A percentile compares a stretch with the other conserved stretches of the same genome.
phyloP scores from a whole-genome alignment of 2,888 invertebrate species.

The Hyalella azteca region DNA sequence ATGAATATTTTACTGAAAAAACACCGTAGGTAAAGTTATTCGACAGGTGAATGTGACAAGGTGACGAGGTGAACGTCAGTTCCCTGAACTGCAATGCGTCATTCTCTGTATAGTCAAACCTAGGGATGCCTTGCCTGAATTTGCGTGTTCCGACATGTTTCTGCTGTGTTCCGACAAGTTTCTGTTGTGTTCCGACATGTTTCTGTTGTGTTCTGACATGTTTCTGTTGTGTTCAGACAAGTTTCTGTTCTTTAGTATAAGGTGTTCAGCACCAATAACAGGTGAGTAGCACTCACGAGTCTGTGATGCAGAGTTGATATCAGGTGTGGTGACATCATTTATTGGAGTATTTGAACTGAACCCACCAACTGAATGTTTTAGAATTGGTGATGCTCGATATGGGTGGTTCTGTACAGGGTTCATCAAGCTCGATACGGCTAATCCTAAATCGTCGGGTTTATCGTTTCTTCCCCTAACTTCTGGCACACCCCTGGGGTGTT shows the following conservation, averaged over 20 bases:
- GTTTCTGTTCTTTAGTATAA: too few relatives aligned
- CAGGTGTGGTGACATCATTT: not conserved
- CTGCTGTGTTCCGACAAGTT: too few relatives aligned
- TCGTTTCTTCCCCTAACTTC: not conserved
- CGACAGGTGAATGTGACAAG: too few relatives aligned
- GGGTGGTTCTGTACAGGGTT: not conserved
- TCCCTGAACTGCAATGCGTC: slow-evolving; percentile 14
- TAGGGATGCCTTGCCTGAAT: not conserved
- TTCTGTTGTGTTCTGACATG: too few relatives aligned
- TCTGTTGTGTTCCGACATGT: not conserved
- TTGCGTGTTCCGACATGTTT: not conserved
- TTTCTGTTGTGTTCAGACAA: not conserved
- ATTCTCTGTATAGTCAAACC: slow-evolving; percentile 3
- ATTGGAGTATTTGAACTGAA: not conserved
- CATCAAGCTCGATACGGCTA: not conserved
- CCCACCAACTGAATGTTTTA: not conserved
- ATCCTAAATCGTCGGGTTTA: not conserved
- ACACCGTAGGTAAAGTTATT: too few relatives aligned
- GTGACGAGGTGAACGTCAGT: slow-evolving; percentile 14
- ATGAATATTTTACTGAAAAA: too few relatives aligned
- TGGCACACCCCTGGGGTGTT: not conserved
- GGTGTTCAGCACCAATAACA: too few relatives aligned
- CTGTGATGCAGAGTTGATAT: not conserved
- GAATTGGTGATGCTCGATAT: not conserved
- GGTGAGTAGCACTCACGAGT: not conserved